Percentiles rank a stretch among this genome's conserved stretches.
Conservation (phyloP, 2,888 invertebrate species). For the Diabrotica balteata region DNA sequence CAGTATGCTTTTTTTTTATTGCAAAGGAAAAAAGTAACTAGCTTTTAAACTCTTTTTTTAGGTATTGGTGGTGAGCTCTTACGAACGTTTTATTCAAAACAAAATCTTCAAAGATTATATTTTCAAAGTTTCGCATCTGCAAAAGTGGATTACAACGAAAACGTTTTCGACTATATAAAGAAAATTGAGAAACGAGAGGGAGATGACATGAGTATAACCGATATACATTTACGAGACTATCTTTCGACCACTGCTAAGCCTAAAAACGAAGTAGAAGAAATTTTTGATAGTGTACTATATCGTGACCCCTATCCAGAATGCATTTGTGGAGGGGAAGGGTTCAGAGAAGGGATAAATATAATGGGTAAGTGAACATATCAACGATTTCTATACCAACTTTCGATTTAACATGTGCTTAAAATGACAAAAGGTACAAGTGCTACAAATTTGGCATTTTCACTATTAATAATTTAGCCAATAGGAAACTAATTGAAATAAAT, state of each 20-base stretch:
- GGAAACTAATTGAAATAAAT: too few species aligned
- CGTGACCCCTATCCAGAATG: constrained; percentile 52
- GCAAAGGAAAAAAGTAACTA: too few species aligned
- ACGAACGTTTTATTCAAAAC: constrained; percentile 45
- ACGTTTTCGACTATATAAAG: constrained; percentile 24
- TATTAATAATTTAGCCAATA: too few species aligned
- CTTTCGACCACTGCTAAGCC: constrained; percentile 21
- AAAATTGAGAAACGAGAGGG: constrained; percentile 13
- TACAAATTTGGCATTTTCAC: too few species aligned
- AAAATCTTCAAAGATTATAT: constrained; percentile 51
- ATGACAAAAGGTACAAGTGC: too few species aligned
- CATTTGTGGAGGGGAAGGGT: constrained; percentile 41
- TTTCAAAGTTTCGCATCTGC: constrained; percentile 50
- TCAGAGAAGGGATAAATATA: neutral
- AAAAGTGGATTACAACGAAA: constrained; percentile 41
- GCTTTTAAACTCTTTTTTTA: constrained; percentile 30
- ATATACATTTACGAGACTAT: constrained; percentile 36
- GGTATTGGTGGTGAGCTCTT: constrained; percentile 52
- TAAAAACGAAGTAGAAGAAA: constrained; percentile 14
- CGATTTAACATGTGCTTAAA: neutral
- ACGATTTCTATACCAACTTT: neutral
- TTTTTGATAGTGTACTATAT: constrained; percentile 50
- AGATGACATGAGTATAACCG: constrained; percentile 33
- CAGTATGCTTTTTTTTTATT: too few species aligned
- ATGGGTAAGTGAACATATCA: constrained; percentile 1